phyloP scores from a whole-genome alignment of 2,888 invertebrate species.

The Strigamia crassipes region DNA sequence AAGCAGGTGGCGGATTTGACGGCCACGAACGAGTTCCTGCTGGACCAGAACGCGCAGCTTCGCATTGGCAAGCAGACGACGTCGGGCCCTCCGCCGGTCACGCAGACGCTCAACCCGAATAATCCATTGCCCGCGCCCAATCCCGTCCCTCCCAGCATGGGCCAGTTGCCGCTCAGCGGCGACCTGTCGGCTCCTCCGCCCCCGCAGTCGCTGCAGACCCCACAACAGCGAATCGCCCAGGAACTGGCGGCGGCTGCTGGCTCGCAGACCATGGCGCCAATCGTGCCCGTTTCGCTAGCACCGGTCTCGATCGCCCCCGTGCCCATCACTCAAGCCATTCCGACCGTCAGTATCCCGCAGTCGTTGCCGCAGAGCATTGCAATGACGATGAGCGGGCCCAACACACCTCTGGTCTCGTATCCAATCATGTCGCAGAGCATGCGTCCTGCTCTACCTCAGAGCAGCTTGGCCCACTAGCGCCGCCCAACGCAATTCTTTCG shows the following conservation, averaged over 20 bases:
- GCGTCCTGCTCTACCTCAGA: conserved; percentile 49
- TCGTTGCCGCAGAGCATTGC: conserved; percentile 50
- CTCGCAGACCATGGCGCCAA: conserved; percentile 46
- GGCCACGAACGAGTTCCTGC: conserved; percentile 76
- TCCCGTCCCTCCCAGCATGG: conserved; percentile 53
- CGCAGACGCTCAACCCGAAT: conserved; percentile 61
- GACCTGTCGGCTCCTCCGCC: conserved; percentile 56
- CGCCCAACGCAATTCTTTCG: not conserved
- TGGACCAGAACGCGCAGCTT: conserved; percentile 76
- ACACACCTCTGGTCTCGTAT: conserved; percentile 69
- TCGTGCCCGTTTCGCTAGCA: conserved; percentile 62
- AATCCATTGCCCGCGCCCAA: conserved; percentile 57
- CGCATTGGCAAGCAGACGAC: conserved; percentile 67
- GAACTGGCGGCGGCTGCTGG: not conserved
- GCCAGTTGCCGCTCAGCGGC: conserved; percentile 56
- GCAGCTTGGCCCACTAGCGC: conserved; percentile 48
- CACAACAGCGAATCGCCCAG: conserved; percentile 19
- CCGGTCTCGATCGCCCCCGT: conserved; percentile 54
- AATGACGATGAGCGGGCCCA: conserved; percentile 60
- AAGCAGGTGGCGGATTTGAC: conserved; percentile 72
- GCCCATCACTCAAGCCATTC: conserved; percentile 51
- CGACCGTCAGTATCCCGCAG: conserved; percentile 51
- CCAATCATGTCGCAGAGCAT: conserved; percentile 68
- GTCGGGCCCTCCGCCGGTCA: conserved; percentile 67
- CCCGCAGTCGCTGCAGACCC: conserved; percentile 50